phyloP scores from a whole-genome alignment of 64 coral and sea anemone genomes.

The Acropora yongei region DNA sequence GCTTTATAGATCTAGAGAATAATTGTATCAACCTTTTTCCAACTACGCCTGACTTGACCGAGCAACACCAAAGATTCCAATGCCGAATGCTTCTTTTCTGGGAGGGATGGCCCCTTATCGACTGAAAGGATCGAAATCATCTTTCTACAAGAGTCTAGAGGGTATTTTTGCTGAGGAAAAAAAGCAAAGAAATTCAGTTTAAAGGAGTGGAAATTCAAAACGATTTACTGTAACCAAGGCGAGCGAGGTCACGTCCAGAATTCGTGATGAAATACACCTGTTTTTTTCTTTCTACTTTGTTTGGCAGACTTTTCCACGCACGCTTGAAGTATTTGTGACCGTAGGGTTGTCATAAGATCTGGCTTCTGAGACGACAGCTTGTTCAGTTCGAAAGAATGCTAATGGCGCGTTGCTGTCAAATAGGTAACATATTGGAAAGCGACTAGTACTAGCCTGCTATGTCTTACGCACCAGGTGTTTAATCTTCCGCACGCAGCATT shows the following conservation, averaged over 20 bases:
- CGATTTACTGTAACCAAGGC: no score
- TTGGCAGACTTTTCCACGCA: no score
- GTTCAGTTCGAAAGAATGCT: neutral
- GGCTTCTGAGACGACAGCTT: neutral
- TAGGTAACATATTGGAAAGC: constrained; percentile 17
- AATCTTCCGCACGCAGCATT: neutral
- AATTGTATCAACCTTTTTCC: neutral
- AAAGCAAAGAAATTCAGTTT: no score
- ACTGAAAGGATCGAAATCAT: no score
- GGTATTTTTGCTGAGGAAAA: no score
- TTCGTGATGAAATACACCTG: neutral
- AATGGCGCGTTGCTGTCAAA: neutral
- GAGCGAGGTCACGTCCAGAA: neutral
- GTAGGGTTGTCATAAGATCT: neutral
- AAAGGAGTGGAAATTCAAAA: no score
- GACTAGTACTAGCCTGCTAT: neutral
- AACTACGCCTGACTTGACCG: neutral
- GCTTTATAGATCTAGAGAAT: neutral
- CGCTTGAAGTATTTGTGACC: neutral
- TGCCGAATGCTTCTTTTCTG: neutral
- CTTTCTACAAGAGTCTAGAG: no score
- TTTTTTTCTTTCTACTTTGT: neutral
- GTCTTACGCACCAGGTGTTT: constrained; percentile 7
- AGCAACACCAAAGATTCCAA: neutral
- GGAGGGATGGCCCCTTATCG: no score